A percentile compares a stretch with the other conserved stretches of the same genome.
phyloP scores from a whole-genome alignment of 2,797 vertebrate species.

The Anguilla pacifica region DNA sequence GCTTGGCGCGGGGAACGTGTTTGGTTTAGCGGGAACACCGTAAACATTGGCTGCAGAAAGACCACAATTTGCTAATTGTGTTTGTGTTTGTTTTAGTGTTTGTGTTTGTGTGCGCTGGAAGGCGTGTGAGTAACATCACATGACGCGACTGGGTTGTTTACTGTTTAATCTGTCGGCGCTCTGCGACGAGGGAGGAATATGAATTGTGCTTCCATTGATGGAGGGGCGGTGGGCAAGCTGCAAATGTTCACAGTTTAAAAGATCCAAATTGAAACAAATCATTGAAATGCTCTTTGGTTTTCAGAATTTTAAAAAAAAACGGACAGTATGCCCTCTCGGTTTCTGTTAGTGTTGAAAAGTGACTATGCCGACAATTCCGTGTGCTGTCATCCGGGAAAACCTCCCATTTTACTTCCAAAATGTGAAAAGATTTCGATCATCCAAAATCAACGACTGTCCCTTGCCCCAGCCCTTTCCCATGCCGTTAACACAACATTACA shows the following conservation, averaged over 20 bases:
- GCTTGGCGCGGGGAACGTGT: neutral
- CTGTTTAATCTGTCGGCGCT: conserved; percentile 36
- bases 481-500: too few species aligned
- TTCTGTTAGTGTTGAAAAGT: neutral
- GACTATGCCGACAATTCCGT: neutral
- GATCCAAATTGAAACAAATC: conserved; percentile 6
- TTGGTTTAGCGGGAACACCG: neutral
- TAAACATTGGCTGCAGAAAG: conserved; percentile 4
- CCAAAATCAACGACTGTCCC: neutral
- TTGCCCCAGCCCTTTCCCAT: neutral
- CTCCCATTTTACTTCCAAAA: neutral
- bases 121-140: neutral
- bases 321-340: neutral
- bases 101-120: conserved; percentile 11
- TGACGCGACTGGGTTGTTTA: conserved; percentile 10
- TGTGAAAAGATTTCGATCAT: neutral
- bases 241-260: neutral
- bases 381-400: neutral
- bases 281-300: neutral
- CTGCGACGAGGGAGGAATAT: conserved; percentile 15
- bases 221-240: conserved; percentile 29
- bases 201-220: conserved; percentile 30
- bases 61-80: conserved; percentile 12
- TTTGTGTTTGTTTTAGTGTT: conserved; percentile 14
- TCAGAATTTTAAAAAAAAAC: neutral